Percentiles rank a stretch among this genome's conserved stretches.
Evolutionary conservation across 92 coral and sea anemone species (phyloP).

Genomic region (Galaxea fascicularis): DNA sequence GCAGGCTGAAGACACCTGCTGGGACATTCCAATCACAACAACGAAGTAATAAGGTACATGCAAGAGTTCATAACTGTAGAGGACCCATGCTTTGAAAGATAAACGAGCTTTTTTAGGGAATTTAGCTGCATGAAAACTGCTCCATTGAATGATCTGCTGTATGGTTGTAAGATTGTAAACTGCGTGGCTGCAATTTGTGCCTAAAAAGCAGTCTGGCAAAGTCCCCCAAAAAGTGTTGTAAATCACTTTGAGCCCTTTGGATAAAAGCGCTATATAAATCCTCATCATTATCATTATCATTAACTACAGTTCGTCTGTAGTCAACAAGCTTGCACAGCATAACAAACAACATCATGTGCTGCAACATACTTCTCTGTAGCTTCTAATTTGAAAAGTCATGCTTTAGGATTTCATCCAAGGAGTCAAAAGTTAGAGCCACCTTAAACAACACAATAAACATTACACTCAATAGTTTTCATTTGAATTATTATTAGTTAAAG

Average conservation of each 20-base stretch:
- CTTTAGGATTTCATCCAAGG: neutral
- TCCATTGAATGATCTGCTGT: neutral
- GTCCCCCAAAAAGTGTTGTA: too few species aligned
- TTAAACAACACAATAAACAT: neutral
- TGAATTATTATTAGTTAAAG: neutral
- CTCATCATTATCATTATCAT: too few species aligned
- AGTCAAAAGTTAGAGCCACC: neutral
- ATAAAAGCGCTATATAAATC: too few species aligned
- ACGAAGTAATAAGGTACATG: constrained; percentile 61
- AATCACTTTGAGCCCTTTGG: too few species aligned
- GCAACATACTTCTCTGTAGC: neutral
- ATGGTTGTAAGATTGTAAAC: too few species aligned
- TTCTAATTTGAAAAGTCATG: neutral
- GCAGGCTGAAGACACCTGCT: constrained; percentile 17
- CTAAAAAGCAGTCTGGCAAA: too few species aligned
- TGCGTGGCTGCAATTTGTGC: too few species aligned
- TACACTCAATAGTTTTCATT: neutral
- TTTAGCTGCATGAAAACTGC: neutral
- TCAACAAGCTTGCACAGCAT: neutral
- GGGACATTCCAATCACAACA: constrained; percentile 31
- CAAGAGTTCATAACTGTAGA: neutral
- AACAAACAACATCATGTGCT: neutral
- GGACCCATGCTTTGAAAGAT: neutral
- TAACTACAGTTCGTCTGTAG: neutral
- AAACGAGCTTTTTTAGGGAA: neutral